Conservation (phyloP, 1,140 invertebrate genomes). For the Meloidogyne hapla region DNA sequence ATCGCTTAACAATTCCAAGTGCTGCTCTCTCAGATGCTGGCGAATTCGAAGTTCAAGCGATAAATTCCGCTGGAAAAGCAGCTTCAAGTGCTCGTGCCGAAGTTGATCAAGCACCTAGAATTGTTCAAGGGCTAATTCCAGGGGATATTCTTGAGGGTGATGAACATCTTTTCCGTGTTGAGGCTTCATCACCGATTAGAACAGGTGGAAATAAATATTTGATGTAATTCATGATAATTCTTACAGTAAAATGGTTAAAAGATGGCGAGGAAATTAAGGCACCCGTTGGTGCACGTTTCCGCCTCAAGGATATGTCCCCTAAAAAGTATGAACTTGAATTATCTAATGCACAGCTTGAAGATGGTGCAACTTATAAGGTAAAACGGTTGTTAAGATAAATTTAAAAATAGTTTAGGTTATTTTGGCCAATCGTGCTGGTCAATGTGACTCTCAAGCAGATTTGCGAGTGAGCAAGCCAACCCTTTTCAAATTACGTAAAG, state of each 20-base stretch:
- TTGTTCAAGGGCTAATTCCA: constrained; percentile 59
- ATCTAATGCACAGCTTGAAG: constrained; percentile 51
- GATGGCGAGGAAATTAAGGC: constrained; percentile 61
- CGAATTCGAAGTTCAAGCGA: constrained; percentile 54
- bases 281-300: constrained; percentile 35
- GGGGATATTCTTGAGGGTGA: constrained; percentile 74
- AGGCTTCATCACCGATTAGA: constrained; percentile 57
- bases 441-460: constrained; percentile 56
- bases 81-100: constrained; percentile 54
- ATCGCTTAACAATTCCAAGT: constrained; percentile 57
- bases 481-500: constrained; percentile 57
- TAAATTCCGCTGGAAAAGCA: constrained; percentile 56
- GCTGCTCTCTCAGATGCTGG: constrained; percentile 57
- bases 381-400: not conserved
- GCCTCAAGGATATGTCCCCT: constrained; percentile 54
- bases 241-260: constrained; percentile 55
- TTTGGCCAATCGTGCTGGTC: constrained; percentile 54
- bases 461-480: constrained; percentile 55
- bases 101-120: constrained; percentile 60
- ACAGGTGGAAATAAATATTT: constrained; percentile 30
- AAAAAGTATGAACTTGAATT: constrained; percentile 63
- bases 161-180: constrained; percentile 69
- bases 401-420: constrained; percentile 48
- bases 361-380: constrained; percentile 58
- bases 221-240: not conserved